These are phyloP conservation scores for Bovichtus diacanthus DNA, from an alignment of 2,797 vertebrate genomes.

Conservation along the genomic window DNA sequence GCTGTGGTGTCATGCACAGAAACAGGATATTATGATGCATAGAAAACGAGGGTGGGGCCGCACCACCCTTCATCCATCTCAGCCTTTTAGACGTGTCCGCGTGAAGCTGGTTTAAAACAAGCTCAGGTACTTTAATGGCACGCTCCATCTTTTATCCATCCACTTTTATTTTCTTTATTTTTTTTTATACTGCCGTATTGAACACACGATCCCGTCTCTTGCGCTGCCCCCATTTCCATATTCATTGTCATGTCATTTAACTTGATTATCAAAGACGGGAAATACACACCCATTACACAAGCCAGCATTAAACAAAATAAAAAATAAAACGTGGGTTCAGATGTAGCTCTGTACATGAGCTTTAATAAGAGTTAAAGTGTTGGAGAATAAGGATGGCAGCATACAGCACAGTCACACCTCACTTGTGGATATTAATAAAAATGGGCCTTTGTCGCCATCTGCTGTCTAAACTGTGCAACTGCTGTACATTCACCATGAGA, in stretches of 20 bases:
- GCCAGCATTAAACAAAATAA: neutral
- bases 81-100: too few relatives aligned
- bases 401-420: neutral
- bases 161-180: too few relatives aligned
- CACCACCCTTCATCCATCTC: slow-evolving; percentile 33
- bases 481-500: neutral
- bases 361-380: neutral
- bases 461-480: slow-evolving; percentile 37
- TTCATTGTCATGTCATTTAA: neutral
- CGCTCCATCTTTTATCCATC: neutral
- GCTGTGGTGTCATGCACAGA: slow-evolving; percentile 37
- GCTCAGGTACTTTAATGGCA: neutral
- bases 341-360: neutral
- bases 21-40: slow-evolving; percentile 46
- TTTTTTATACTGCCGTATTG: neutral
- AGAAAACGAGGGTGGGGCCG: slow-evolving; percentile 45
- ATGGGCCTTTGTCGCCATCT: slow-evolving; percentile 41
- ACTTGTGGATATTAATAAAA: neutral
- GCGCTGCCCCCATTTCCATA: neutral
- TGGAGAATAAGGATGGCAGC: neutral
- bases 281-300: neutral
- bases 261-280: neutral
- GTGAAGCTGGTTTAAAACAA: too few relatives aligned
- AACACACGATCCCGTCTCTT: neutral
- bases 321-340: neutral